Base-by-base conservation (phyloP, 1,140 invertebrate species). In the Bombus confusus region DNA sequence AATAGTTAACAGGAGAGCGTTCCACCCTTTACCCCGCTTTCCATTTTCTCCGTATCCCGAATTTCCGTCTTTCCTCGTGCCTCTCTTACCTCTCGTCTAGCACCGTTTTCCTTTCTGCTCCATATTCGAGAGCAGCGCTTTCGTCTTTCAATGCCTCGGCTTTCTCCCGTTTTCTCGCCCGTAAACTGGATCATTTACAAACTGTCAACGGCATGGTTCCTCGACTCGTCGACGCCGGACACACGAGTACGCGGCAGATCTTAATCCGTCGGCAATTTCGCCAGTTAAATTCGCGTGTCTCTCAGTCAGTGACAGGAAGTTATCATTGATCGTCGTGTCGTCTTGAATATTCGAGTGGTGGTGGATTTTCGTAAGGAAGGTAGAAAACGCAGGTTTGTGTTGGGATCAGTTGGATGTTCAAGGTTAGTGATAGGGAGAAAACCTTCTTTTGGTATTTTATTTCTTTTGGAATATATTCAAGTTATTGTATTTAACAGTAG, bases 151-250 rank as follows among this genome's bases (percentile, higher is more conserved):
- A 34, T 72, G 34, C 39, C 31, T 69, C 47, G 79, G 41, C 80
- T 82, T 82, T 82, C 82, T 77, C 80, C 77, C 84, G 74, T 84
- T 87, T 87, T 91, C 84, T 66, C 87, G 52, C 77, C 69, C 83
- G 75, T 86, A 90, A 93, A 92, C 92, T 92, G 85, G 87, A 93
- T 93, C 92, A 93, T 93, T 93, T 93, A 88, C 92, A 92, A 93
- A 92, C 92, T 93, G 93, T 93, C 92, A 93, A 82, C 88, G 75
- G 77, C 92, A 92, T 87, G 83, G 52, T 82, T 83, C 76, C 71
- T 47, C 47, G 43, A 39, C 47, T 77, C 73, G 4, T 86, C 77
- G 75, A 80, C 69, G 71, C 80, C 59, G 52, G 80, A 34, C 59
- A 59, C 47, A 31, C 62, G 52, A 89, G 88, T 57, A 66, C 71